A percentile compares a stretch with the other conserved stretches of the same genome.
These are phyloP conservation scores for Aphis craccivora DNA, from an alignment of 1,140 invertebrate genomes.

Conservation along the genomic window DNA sequence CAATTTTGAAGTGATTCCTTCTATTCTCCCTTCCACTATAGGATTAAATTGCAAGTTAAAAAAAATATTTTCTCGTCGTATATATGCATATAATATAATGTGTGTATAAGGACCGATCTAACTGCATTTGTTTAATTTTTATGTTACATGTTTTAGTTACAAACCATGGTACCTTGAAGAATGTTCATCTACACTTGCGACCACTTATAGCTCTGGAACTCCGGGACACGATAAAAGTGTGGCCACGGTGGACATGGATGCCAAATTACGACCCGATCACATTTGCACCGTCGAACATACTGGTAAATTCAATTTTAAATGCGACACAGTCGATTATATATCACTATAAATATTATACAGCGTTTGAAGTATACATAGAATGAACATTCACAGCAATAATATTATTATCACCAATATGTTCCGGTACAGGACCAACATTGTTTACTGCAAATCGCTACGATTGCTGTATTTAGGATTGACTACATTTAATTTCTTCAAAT, in stretches of 20 bases:
- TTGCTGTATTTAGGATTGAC: neutral
- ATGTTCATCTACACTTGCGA: conserved; percentile 94
- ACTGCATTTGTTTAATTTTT: neutral
- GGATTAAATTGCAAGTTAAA: neutral
- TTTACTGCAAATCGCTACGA: neutral
- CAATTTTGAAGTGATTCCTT: neutral
- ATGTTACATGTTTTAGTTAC: conserved; percentile 66
- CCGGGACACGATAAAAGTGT: conserved; percentile 93
- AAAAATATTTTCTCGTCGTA: neutral
- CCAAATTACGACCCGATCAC: conserved; percentile 79
- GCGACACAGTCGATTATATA: neutral
- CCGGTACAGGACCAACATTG: neutral
- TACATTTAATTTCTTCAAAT: neutral
- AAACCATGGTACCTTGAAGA: conserved; percentile 99
- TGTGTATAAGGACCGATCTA: neutral
- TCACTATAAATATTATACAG: neutral
- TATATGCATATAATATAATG: neutral
- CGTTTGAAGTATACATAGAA: neutral
- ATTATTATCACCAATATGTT: neutral
- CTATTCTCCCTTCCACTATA: no score
- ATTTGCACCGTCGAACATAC: conserved; percentile 90
- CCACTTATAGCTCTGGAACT: conserved; percentile 95
- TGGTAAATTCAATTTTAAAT: conserved; percentile 63
- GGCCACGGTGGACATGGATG: conserved; percentile 95
- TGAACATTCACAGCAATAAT: neutral